Evolutionary conservation across 2,113 vertebrate genomes (phyloP).

Genomic region (Poeciliopsis retropinna): DNA sequence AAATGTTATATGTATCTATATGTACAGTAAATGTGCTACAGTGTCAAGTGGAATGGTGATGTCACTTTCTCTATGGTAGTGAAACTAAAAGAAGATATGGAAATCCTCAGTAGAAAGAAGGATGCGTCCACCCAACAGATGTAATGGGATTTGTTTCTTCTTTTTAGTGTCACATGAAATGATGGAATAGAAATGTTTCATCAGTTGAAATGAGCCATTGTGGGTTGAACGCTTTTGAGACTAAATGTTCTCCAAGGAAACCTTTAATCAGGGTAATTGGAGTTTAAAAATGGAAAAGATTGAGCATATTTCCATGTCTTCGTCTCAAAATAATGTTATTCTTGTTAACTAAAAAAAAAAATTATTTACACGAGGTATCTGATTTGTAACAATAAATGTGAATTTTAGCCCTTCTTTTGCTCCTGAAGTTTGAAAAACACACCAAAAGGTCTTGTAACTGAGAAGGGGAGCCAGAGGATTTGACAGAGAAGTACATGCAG

Average conservation of each 20-base stretch:
- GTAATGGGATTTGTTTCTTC: conserved; percentile 15
- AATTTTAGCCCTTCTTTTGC: background rate
- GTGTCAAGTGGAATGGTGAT: background rate
- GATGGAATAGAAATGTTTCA: conserved; percentile 18
- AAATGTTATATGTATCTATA: too few species aligned
- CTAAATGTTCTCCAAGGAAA: background rate
- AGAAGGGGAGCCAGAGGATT: conserved; percentile 9
- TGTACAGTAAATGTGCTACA: background rate
- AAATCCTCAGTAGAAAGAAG: conserved; percentile 6
- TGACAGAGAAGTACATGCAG: conserved; percentile 7
- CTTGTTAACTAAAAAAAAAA: conserved; percentile 7
- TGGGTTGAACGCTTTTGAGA: background rate
- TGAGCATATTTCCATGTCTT: conserved; percentile 25
- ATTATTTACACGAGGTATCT: background rate
- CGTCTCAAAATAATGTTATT: background rate
- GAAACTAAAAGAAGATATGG: background rate
- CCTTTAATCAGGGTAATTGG: conserved; percentile 23
- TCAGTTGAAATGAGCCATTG: conserved; percentile 31
- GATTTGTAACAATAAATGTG: conserved; percentile 7
- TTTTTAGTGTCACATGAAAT: conserved; percentile 29
- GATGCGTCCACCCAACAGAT: conserved; percentile 37
- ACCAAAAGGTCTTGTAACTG: conserved; percentile 13
- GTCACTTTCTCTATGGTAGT: background rate
- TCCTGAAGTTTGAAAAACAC: conserved; percentile 7
- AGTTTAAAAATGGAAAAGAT: conserved; percentile 23